These are phyloP conservation scores for Pachymerium ferrugineum DNA, from an alignment of 2,888 invertebrate species.

Conservation along the genomic window DNA sequence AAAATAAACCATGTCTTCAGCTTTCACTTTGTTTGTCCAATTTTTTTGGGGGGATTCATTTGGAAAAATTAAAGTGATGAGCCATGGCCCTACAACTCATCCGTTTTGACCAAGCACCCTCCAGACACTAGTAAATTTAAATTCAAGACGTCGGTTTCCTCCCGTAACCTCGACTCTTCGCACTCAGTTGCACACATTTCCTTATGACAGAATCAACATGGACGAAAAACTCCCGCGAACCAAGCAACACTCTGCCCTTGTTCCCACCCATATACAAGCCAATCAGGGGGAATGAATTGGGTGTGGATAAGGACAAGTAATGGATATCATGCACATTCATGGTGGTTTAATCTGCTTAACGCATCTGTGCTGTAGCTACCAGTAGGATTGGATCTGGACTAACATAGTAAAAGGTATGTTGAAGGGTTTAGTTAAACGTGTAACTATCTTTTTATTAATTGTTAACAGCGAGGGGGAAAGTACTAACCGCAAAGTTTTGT, in stretches of 20 bases:
- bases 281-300: background rate
- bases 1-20: background rate
- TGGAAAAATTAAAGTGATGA: background rate
- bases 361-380: background rate
- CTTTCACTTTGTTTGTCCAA: background rate
- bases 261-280: background rate
- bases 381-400: background rate
- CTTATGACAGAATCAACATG: background rate
- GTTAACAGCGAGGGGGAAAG: too few species aligned
- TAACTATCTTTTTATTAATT: too few species aligned
- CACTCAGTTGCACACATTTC: slow-evolving; percentile 3
- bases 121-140: slow-evolving; percentile 1
- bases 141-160: slow-evolving; percentile 9
- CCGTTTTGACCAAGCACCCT: slow-evolving; percentile 1
- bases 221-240: background rate
- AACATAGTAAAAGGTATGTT: too few species aligned
- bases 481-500: too few species aligned
- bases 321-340: slow-evolving; percentile 19
- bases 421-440: too few species aligned
- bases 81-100: background rate
- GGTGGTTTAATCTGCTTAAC: background rate
- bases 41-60: background rate
- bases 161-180: slow-evolving; percentile 12
- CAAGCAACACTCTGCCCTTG: background rate
- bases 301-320: background rate